Conservation (phyloP, 2,113 vertebrate genomes). For the Rhizomys pruinosus region DNA sequence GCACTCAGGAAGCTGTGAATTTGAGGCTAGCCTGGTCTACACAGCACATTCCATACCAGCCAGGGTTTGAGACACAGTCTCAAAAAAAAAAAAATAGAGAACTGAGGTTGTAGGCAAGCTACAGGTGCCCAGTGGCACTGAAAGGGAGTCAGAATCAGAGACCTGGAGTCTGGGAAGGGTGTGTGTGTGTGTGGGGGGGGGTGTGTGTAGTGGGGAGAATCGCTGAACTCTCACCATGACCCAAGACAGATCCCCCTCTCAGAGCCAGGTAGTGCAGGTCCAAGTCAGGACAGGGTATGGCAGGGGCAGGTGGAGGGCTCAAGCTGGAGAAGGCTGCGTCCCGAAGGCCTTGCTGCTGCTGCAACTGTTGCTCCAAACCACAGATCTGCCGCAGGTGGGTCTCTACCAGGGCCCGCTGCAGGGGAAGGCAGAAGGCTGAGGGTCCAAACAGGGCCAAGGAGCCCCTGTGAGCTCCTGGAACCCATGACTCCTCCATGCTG, state of each 20-base stretch:
- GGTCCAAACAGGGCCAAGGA: background rate
- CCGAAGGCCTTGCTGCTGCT: constrained; percentile 88
- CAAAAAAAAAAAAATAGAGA: background rate
- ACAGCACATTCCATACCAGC: no score
- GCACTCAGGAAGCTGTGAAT: no score
- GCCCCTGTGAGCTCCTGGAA: background rate
- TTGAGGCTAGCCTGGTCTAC: no score
- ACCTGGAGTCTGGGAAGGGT: background rate
- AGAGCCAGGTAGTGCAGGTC: constrained; percentile 95
- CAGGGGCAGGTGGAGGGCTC: constrained; percentile 80
- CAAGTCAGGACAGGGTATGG: constrained; percentile 86
- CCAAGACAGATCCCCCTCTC: constrained; percentile 88
- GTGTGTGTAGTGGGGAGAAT: background rate
- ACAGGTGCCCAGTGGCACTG: background rate
- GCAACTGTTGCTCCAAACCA: constrained; percentile 93
- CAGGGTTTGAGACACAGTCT: no score
- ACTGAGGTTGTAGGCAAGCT: background rate
- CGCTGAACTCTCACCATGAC: constrained; percentile 89
- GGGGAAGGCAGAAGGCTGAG: background rate
- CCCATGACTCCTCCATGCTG: background rate
- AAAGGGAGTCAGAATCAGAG: background rate
- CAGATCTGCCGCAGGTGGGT: constrained; percentile 95
- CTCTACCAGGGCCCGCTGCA: constrained; percentile 94
- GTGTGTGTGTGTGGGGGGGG: background rate
- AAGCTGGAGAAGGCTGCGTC: constrained; percentile 89